These are phyloP conservation scores for Cyclargus thomasi DNA, from an alignment of 1,140 invertebrate genomes.

Conservation along the genomic window DNA sequence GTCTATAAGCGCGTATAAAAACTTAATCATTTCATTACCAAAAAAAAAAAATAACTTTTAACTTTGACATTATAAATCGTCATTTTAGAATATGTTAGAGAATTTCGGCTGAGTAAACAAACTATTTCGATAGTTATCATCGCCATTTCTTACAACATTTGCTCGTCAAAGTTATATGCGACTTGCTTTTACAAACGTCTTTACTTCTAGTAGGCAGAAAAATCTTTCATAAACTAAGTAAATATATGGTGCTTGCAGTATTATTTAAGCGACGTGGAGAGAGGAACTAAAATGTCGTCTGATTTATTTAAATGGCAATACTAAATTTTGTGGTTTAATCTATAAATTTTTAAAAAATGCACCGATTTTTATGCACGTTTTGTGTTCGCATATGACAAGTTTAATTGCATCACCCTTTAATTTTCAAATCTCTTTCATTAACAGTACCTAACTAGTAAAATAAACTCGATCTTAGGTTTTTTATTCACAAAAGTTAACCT, in stretches of 20 bases:
- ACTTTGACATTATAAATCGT: not conserved
- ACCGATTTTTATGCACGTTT: constrained; percentile 49
- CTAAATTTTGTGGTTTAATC: not conserved
- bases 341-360: constrained; percentile 29
- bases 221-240: constrained; percentile 49
- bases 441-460: no score
- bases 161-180: not conserved
- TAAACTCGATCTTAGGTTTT: no score
- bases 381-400: constrained; percentile 20
- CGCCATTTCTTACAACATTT: not conserved
- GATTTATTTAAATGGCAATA: constrained; percentile 4
- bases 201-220: constrained; percentile 5
- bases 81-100: no score
- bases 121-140: not conserved
- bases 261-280: constrained; percentile 62
- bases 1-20: constrained; percentile 4
- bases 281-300: constrained; percentile 9
- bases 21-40: not conserved
- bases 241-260: constrained; percentile 71
- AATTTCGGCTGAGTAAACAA: no score
- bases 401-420: not conserved
- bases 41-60: not conserved
- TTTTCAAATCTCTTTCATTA: not conserved
- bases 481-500: no score
- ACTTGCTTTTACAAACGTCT: not conserved